Conservation (phyloP, 2,113 vertebrate species). For the Poecile atricapillus region DNA sequence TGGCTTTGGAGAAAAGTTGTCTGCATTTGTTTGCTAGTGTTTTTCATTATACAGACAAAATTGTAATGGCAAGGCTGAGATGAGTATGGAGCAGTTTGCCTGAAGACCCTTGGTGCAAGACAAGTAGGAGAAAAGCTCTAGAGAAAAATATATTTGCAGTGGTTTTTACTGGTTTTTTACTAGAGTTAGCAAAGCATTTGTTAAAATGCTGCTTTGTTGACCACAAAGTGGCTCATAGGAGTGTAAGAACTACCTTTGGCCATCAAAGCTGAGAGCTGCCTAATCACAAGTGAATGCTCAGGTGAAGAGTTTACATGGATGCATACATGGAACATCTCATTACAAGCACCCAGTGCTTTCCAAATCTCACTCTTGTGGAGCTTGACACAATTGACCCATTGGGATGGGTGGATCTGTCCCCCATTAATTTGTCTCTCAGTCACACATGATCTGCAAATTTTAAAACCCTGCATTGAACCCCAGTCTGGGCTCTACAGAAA, state of each 20-base stretch:
- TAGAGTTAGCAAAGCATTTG: not conserved
- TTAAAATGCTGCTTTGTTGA: not conserved
- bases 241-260: not conserved
- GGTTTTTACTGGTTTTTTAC: not conserved
- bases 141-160: not conserved
- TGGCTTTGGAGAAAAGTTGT: not conserved
- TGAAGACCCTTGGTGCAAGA: not conserved
- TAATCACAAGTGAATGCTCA: not conserved
- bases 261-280: not conserved
- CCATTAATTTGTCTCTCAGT: not conserved
- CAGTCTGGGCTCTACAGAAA: not conserved
- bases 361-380: not conserved
- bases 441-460: not conserved
- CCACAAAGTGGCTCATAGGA: not conserved
- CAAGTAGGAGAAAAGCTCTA: not conserved
- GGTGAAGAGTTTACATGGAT: not conserved
- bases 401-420: fast-evolving
- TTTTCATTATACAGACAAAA: not conserved
- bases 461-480: not conserved
- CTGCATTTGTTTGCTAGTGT: not conserved
- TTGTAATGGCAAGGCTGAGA: not conserved
- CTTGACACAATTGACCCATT: not conserved
- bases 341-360: not conserved
- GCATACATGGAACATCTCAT: not conserved
- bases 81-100: not conserved